Base-by-base conservation (phyloP, 2,797 vertebrate genomes). In the Tarsius wallacei region DNA sequence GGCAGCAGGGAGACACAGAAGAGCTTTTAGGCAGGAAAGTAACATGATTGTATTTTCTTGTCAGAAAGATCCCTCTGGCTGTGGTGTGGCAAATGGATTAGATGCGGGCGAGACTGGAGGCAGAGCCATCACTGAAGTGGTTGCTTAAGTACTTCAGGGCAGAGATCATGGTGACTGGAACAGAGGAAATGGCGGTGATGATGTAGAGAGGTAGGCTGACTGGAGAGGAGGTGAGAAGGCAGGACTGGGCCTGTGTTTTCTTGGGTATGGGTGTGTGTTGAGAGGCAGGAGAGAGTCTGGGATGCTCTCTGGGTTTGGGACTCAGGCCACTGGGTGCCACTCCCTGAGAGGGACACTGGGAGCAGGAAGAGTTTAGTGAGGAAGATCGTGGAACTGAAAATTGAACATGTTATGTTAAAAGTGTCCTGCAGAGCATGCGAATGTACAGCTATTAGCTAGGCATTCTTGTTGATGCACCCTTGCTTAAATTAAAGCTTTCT, bases 211-310 rank as follows among this genome's bases (percentile, higher is more conserved):
- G 6, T 0, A 0, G 24, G 19, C 2, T 55, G 15, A 8, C 16
- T 9, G 16, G 42, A 47, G n/a, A 51, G 73, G 31, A 1, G 5
- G 24, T 0, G 0, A 21, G 4, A 51, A 33, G 5, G 28, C 42
- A 42, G 42, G 42, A 42, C 42, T 5, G 42, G 42, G 42, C 42
- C 0, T 4, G 73, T 31, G 42, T 21, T 19, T 85, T 57, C 63
- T 26, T 19, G 28, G 28, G 17, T 11, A 0, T 53, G 74, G 24
- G 22, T 11, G 4, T 31, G 21, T 31, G 47, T 13, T 3, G 4
- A 61, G 59, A 59, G 61, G 59, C 21, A 15, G 51, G 59, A 68
- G 47, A 53, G 61, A 53, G 22, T 5, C 51, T 26, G 42, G 84
- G 28, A 0, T 63, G 51, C 31, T 19, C 7, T 63, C 21, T 6